Conservation (phyloP, 2,888 invertebrate genomes). For the Copidosoma aretas region DNA sequence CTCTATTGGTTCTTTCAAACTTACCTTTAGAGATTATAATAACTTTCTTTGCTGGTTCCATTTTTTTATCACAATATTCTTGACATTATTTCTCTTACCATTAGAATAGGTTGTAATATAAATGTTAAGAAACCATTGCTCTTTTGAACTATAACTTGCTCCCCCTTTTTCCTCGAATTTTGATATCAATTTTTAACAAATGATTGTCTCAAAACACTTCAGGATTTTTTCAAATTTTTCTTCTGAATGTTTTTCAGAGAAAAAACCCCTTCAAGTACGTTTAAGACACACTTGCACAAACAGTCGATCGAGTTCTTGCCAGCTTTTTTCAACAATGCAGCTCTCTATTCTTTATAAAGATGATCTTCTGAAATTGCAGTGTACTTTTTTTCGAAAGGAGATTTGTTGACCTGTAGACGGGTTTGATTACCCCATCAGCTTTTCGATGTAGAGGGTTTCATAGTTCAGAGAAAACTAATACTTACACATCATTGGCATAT, state of each 20-base stretch:
- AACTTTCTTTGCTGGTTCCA: not conserved
- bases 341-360: not conserved
- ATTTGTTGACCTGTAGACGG: not conserved
- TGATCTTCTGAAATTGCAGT: not conserved
- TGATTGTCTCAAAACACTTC: not conserved
- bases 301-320: not conserved
- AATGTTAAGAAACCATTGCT: not conserved
- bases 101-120: not conserved
- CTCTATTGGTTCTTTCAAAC: not conserved
- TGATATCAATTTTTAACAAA: not conserved
- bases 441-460: not conserved
- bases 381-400: not conserved
- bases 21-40: not conserved
- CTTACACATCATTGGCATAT: no score
- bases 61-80: not conserved
- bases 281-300: constrained; percentile 9
- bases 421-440: not conserved
- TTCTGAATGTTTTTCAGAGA: no score
- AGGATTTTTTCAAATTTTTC: no score
- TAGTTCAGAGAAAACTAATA: no score
- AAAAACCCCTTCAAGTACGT: constrained; percentile 1
- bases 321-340: not conserved
- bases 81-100: not conserved
- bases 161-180: not conserved
- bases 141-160: not conserved